Evolutionary conservation across 1,140 invertebrate genomes (phyloP), one percentile per base, ranked within the genome.

Genomic region (Rhyzopertha dominica): DNA sequence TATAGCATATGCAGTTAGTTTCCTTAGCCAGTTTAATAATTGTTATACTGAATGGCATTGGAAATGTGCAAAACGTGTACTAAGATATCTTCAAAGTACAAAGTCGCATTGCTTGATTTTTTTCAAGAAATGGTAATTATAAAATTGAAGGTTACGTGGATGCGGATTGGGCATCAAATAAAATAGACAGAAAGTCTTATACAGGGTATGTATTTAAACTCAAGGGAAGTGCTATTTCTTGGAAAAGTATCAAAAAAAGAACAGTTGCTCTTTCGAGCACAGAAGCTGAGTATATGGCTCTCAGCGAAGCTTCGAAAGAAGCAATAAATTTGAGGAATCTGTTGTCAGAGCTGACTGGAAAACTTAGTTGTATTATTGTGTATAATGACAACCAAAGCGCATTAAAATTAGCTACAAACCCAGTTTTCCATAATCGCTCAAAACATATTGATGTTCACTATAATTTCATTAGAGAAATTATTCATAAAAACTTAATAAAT

Each of bases 61-160:
- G 60, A 69, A 58, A 45, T 60, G 44, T 70, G 68, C 49, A 48
- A 72, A 67, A 63, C 67, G 70, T 51, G 59, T 71, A 56, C 57
- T 74, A 5, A 34, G 19, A n/a, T 54, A 71, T 50, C 20, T 70
- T 4, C 45, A 63, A 41, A 53, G 47, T 18, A 59, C 63, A 74
- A 74, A 38, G n/a, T n/a, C n/a, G n/a, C n/a, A n/a, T n/a, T n/a
- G n/a, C n/a, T n/a, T n/a, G n/a, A n/a, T n/a, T n/a, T n/a, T n/a
- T n/a, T n/a, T n/a, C n/a, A n/a, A n/a, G n/a, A n/a, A n/a, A n/a
- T n/a, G n/a, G n/a, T n/a, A n/a, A n/a, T n/a, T n/a, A 40, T 9
- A 4, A 34, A 18, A 34, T 49, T 17, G 22, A n/a, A 29, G 60
- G 51, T 7, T 68, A 53, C 41, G 53, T 42, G 47, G 64, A 70